These are phyloP conservation scores for Saccostrea cuccullata DNA, from an alignment of 1,140 invertebrate species.

Conservation along the genomic window DNA sequence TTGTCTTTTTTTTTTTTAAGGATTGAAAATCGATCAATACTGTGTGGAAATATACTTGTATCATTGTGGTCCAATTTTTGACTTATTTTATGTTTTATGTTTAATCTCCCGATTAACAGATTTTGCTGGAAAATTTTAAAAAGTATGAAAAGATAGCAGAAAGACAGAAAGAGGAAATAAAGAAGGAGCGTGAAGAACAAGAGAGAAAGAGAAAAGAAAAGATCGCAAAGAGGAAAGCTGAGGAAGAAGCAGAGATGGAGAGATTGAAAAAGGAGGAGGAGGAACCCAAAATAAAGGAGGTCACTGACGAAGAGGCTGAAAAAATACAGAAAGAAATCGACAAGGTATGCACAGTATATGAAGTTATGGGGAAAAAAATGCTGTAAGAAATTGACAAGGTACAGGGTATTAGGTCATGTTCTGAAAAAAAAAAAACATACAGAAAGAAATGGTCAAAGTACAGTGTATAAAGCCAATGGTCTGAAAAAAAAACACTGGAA, in stretches of 20 bases:
- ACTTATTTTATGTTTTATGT: neutral
- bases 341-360: conserved; percentile 51
- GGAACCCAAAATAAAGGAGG: conserved; percentile 86
- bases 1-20: too few species aligned
- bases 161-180: conserved; percentile 78
- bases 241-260: conserved; percentile 74
- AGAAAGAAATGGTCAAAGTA: too few species aligned
- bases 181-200: conserved; percentile 80
- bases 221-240: conserved; percentile 68
- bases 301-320: conserved; percentile 95
- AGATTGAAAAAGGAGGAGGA: conserved; percentile 73
- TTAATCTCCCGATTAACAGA: conserved; percentile 75
- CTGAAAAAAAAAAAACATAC: too few species aligned
- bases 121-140: conserved; percentile 89
- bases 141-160: conserved; percentile 86
- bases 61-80: too few species aligned
- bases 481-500: too few species aligned
- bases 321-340: conserved; percentile 90
- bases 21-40: too few species aligned
- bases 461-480: too few species aligned
- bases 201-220: conserved; percentile 78
- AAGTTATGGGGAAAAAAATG: neutral
- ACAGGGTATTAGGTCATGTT: neutral
- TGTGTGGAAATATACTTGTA: too few species aligned
- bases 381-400: neutral